phyloP scores from a whole-genome alignment of 2,113 vertebrate genomes.

The Calonectris borealis region DNA sequence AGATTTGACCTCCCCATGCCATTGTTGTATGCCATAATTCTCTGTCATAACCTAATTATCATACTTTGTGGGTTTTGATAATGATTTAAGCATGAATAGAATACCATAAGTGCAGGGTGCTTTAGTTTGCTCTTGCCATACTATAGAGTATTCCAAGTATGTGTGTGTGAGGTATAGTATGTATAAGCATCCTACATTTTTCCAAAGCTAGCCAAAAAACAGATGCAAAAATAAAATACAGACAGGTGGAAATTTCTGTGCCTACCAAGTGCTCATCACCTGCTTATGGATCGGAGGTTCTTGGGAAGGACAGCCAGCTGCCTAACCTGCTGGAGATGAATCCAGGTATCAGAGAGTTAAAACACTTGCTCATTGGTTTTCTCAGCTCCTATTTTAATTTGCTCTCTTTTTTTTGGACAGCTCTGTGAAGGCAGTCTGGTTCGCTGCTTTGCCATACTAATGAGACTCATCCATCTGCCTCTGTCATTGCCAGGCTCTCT shows the following conservation, averaged over 20 bases:
- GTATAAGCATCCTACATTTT: not conserved
- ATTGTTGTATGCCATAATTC: not conserved
- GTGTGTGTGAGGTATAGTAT: not conserved
- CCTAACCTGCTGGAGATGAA: constrained; percentile 41
- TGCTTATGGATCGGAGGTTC: constrained; percentile 22
- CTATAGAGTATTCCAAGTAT: not conserved
- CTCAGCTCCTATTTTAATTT: constrained; percentile 84
- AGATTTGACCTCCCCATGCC: not conserved
- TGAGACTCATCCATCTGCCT: constrained; percentile 90
- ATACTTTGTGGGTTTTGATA: not conserved
- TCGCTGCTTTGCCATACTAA: constrained; percentile 85
- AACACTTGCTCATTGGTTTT: constrained; percentile 78
- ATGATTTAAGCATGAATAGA: not conserved
- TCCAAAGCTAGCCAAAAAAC: not conserved
- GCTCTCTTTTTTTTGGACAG: constrained; percentile 82
- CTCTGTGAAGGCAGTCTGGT: constrained; percentile 87
- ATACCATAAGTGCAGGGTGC: not conserved
- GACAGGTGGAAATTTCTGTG: not conserved
- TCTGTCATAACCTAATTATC: not conserved
- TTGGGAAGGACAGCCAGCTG: constrained; percentile 7
- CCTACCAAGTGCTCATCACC: not conserved
- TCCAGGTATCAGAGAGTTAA: constrained; percentile 83
- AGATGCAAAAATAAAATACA: not conserved
- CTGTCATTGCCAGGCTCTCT: constrained; percentile 86
- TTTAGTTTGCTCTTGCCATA: not conserved